Conservation (phyloP, 23 tunicate species). For the Ciona savignyi region DNA sequence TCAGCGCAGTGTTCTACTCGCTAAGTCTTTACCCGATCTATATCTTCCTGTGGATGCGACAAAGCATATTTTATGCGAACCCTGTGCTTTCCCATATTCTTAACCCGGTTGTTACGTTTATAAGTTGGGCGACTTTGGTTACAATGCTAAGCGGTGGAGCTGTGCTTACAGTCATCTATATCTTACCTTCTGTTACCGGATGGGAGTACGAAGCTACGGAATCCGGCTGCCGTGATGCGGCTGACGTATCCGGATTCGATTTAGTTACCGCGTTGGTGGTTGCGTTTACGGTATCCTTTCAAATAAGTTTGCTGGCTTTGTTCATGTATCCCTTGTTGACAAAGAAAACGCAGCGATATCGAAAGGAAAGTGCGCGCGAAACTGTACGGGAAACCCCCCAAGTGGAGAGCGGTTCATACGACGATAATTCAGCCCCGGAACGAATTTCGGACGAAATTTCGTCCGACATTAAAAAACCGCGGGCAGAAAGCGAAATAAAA, state of each 20-base stretch:
- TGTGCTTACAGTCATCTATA: constrained; percentile 53
- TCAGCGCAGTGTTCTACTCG: constrained; percentile 81
- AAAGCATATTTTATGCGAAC: constrained; percentile 84
- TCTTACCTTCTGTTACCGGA: constrained; percentile 67
- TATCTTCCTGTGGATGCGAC: constrained; percentile 88
- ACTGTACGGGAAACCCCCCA: background rate
- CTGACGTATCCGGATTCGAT: constrained; percentile 33
- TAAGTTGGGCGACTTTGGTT: constrained; percentile 64
- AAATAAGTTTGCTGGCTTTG: constrained; percentile 48
- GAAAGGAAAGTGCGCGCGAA: constrained; percentile 14
- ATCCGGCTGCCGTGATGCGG: constrained; percentile 60
- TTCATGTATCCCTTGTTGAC: constrained; percentile 80
- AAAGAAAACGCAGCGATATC: constrained; percentile 74
- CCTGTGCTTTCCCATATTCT: constrained; percentile 81
- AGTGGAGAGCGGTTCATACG: constrained; percentile 6
- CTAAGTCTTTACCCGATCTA: constrained; percentile 71
- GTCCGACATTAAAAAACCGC: background rate
- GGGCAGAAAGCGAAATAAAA: background rate
- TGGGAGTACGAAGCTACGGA: constrained; percentile 57
- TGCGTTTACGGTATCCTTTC: constrained; percentile 56
- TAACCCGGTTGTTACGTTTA: constrained; percentile 56
- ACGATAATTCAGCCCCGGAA: constrained; percentile 2
- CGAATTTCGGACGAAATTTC: constrained; percentile 1
- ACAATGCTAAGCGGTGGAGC: constrained; percentile 60
- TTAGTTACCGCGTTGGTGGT: constrained; percentile 47